A percentile compares a stretch with the other conserved stretches of the same genome.
Conservation (phyloP, 64 coral and sea anemone genomes). For the Montipora foliosa region DNA sequence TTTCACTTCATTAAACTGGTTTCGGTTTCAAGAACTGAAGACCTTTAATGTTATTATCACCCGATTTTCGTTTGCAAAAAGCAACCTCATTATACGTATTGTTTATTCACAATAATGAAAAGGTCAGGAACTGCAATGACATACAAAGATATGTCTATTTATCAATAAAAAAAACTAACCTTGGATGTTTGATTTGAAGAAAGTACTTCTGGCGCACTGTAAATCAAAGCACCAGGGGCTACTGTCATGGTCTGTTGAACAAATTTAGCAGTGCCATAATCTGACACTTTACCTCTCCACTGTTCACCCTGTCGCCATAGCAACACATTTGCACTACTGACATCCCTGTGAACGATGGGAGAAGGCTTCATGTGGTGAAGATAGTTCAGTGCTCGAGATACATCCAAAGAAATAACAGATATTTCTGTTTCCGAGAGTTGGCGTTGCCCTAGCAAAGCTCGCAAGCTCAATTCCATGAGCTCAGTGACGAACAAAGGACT, state of each 20-base stretch:
- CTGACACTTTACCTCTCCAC: slow-evolving; percentile 53
- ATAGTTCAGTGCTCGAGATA: slow-evolving; percentile 37
- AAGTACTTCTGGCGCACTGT: slow-evolving; percentile 38
- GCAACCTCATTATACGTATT: too few species aligned
- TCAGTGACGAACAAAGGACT: slow-evolving; percentile 48
- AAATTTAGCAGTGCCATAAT: slow-evolving; percentile 40
- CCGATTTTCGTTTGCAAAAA: too few species aligned
- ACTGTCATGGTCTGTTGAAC: neutral
- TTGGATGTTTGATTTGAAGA: neutral
- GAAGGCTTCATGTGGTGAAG: neutral
- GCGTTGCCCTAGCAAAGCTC: slow-evolving; percentile 1
- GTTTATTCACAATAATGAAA: too few species aligned
- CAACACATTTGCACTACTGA: slow-evolving; percentile 63
- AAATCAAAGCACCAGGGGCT: neutral
- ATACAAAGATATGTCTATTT: too few species aligned
- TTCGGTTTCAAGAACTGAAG: too few species aligned
- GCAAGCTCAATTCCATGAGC: slow-evolving; percentile 17
- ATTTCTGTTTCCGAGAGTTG: neutral
- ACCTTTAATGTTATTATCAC: too few species aligned
- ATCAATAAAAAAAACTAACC: too few species aligned
- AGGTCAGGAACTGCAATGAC: too few species aligned
- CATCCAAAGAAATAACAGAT: neutral
- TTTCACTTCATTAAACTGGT: too few species aligned
- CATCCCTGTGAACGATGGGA: slow-evolving; percentile 52
- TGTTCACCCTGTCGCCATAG: slow-evolving; percentile 6